Evolutionary conservation across 2,113 vertebrate species (phyloP), one percentile per base, ranked within the genome.

Genomic region (Rhinolophus ferrumequinum): DNA sequence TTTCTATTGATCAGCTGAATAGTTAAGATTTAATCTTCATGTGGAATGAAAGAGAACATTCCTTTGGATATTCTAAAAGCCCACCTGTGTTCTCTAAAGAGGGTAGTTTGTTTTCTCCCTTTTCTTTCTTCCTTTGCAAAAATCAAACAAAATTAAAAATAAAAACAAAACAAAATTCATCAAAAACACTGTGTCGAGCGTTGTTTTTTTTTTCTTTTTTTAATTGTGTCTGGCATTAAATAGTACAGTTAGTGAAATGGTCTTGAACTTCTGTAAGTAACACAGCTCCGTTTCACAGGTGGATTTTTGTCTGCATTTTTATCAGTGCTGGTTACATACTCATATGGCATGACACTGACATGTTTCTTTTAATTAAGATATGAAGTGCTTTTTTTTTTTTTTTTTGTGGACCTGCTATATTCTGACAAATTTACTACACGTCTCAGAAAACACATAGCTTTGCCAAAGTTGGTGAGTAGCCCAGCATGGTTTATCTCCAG

Each of bases 401-500:
- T 85, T 21, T 58, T 73, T 79, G 92, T 93, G 62, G 58, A 79
- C 88, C 96, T 97, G 98, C 97, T 97, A 73, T 93, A 97, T 80
- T 90, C 96, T 97, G 98, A 72, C 97, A 93, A 98, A 98, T 98
- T 97, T 86, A 96, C 97, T 97, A 67, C 93, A 54, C 28, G 73
- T 97, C 97, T 98, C 93, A 93, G 97, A 98, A 98, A 98, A 97
- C 94, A 97, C 97, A 96, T 26, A 97, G 97, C 92, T 44, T 58
- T 97, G 97, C 98, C 95, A 88, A 98, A 98, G 98, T 98, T 98
- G 97, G 98, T 97, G 96, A 98, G 97, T 90, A 97, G 97, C 97
- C 98, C 97, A 97, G 98, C 96, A 93, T 97, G 98, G 98, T 98
- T 99, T 99, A 98, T 99, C 98, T 99, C 97, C 97, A 98, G 98